Base-by-base conservation (phyloP, 64 coral and sea anemone species). In the Actinia tenebrosa region DNA sequence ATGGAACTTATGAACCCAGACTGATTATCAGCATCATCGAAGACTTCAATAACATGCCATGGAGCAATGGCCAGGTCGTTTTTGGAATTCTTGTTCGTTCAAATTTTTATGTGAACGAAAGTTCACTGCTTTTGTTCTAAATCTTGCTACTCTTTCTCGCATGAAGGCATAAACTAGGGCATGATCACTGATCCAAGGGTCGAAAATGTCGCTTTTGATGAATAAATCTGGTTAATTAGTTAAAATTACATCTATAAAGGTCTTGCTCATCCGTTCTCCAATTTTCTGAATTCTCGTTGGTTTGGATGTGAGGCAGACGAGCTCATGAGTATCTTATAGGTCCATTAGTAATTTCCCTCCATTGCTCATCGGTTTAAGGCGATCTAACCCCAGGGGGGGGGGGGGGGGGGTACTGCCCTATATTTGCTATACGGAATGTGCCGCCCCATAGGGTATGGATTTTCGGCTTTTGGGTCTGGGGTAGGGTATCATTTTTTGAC, bases 171-270 rank as follows among this genome's bases (percentile, higher is more conserved):
- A 90, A 11, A 94, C 84, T 53, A 90, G 45, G 55, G 88, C 10
- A 18, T 87, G 93, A 58, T 90, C 84, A 71, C 91, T 89, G 19
- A 88, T 56, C 53, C 82, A 80, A 54, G 83, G 68, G n/a, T 91
- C 54, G 20, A 72, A 86, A 20, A 77, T 22, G 18, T 50, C 78
- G 58, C 86, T 55, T 44, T 71, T 45, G 7, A 71, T 69, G 64
- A 92, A 92, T 23, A 83, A 30, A 10, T 77, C 79, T 44, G 86
- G 86, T n/a, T 83, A 59, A 75, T 88, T 92, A 45, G 60, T 92
- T 60, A 92, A 23, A 77, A 94, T 86, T 42, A 94, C 88, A 59
- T 89, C 92, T 60, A 94, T 86, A 14, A 94, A 50, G 16, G 88
- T 89, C 75, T 89, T 30, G 43, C 54, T 89, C 13, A 78, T 60